Evolutionary conservation across 2,797 vertebrate genomes (phyloP), one percentile per base, ranked within the genome.

Genomic region (Limnodromus scolopaceus): DNA sequence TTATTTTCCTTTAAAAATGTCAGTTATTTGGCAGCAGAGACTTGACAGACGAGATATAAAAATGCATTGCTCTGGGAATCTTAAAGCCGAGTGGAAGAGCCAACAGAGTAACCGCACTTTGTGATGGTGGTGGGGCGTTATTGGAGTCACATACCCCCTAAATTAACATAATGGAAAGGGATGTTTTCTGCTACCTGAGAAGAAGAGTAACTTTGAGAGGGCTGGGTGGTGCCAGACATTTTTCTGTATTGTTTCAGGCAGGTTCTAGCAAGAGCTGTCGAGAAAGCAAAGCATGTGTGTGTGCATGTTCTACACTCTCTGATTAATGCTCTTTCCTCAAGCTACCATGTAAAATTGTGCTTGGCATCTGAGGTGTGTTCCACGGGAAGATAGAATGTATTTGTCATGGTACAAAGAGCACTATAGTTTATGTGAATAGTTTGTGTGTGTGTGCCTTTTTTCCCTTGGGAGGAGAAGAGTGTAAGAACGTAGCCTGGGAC

Each of bases 241-340:
- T 70, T 93, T 70, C 60, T 74, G 10, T 28, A 15, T 55, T 78
- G 48, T 90, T 92, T 70, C 53, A 68, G 82, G 36, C 90, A 81
- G 45, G 48, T 90, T 86, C 69, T 95, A 77, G 57, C 72, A 75
- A 71, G 48, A 95, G 39, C 69, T 90, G 23, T 80, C 19, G 24
- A 70, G 80, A 78, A 91, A 61, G 28, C 49, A 84, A 69, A 81
- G 80, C 30, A 5, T 64, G 23, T 48, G 30, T 54, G 27, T 60
- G 27, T 60, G 43, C 39, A 1, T 78, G 34, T 84, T 69, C 49
- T 86, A 0, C 7, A 1, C 34, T 77, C 1, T 4, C 46, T 68
- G 66, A 34, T 87, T 61, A 75, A 82, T 54, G 25, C 51, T 53
- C 25, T 71, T 88, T 92, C 72, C 46, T 79, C 54, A 87, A 78